These are phyloP conservation scores for Chaetophractus vellerosus DNA, from an alignment of 2,797 vertebrate species.

Conservation along the genomic window DNA sequence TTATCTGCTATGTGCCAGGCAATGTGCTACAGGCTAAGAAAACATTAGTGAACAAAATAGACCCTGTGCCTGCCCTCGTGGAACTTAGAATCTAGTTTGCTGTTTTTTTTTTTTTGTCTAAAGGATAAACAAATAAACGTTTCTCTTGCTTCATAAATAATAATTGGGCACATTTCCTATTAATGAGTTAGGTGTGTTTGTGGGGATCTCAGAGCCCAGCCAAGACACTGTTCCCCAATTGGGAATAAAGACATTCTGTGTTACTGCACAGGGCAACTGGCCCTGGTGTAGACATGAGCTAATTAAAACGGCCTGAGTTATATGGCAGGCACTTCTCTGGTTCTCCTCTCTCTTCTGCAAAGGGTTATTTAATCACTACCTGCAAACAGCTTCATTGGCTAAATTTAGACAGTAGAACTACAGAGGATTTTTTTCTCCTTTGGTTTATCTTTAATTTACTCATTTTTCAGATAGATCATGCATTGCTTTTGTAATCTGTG, in stretches of 20 bases:
- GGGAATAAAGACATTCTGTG: background rate
- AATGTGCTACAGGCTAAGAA: background rate
- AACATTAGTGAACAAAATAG: background rate
- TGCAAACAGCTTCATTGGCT: background rate
- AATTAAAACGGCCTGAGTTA: background rate
- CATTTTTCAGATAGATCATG: background rate
- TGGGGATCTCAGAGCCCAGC: background rate
- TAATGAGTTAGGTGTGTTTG: background rate
- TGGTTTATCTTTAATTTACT: background rate
- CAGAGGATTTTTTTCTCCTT: slow-evolving; percentile 3
- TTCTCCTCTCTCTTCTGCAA: background rate
- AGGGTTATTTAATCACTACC: background rate
- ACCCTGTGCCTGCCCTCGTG: background rate
- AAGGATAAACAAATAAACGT: background rate
- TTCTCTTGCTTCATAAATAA: background rate
- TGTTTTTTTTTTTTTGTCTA: background rate
- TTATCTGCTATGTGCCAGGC: background rate
- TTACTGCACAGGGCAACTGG: background rate
- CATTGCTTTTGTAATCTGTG: background rate
- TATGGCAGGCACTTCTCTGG: background rate
- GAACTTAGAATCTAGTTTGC: background rate
- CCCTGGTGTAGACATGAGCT: background rate
- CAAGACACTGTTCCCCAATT: background rate
- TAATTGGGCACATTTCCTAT: background rate
- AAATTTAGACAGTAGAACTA: background rate